Base-by-base conservation (phyloP, 2,113 vertebrate genomes). In the Onychorhynchus coronatus region DNA sequence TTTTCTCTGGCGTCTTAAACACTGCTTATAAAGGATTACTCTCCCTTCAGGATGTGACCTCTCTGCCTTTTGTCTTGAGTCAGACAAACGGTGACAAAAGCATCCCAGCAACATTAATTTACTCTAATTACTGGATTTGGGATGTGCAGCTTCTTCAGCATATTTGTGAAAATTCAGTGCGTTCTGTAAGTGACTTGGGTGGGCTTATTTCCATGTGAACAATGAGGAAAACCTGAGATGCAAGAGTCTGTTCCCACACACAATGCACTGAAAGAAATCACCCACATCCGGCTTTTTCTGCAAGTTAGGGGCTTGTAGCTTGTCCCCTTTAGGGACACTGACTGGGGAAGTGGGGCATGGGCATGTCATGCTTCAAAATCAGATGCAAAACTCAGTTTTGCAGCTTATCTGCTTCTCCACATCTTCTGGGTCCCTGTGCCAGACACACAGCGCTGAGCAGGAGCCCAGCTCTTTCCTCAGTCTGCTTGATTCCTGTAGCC, bases 321-420 rank as follows among this genome's bases (percentile, higher is more conserved):
- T 56, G 31, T 77, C 3, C 9, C 6, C 6, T 65, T 31, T 22
- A 4, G 41, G 19, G 31, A 24, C 12, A 18, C 28, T 30, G 65
- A 35, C 2, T 47, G 35, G 37, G 59, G 20, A 86, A 59, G 14
- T 18, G 31, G 44, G 33, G 10, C n/a, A 30, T 0, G 2, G 39
- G 44, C 49, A 2, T 1, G 4, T 28, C 31, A 37, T 0, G 0
- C 37, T 81, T 62, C 0, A 2, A 78, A 86, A 80, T 1, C 21
- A 84, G 63, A 19, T 22, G 17, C 50, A 80, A 70, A 71, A 27
- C 72, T 55, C 12, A 18, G 0, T 44, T 80, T 85, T 68, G 50
- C 27, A 55, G 9, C 33, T 73, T 6, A 3, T 47, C n/a, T 47
- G 21, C 33, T 77, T 63, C 52, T 93, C 42, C 22, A 52, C 23